Evolutionary conservation across 1,140 invertebrate species (phyloP), one percentile per base, ranked within the genome.

Genomic region (Mercenaria mercenaria): DNA sequence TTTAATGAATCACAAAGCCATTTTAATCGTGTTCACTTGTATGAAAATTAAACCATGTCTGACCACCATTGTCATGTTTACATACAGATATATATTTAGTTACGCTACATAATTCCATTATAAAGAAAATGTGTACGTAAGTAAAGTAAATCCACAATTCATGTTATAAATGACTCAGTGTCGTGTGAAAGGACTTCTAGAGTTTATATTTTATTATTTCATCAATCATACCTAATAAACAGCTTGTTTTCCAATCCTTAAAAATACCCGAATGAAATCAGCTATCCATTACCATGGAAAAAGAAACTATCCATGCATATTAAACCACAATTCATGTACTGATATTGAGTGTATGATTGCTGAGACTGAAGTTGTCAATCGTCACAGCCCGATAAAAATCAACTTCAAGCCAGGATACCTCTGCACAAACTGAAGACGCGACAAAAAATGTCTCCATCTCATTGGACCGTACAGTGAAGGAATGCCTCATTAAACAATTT

Each of bases 321-420:
- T 8, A 1, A 10, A 67, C n/a, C 61, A 32, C 37, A 18, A 23
- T 72, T 39, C 67, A 72, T 26, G 8, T 4, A 72, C 34, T 39
- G 34, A 29, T 41, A 72, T 15, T 20, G 18, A 37, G 37, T 72
- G 20, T 72, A 39, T 72, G 37, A 41, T 39, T 23, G 6, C 67
- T 8, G 34, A 72, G 67, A 72, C 1, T 72, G 67, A 39, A 39
- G 67, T 20, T 39, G 67, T 72, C 67, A 72, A 72, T 39, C 29
- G 67, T 72, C 34, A 41, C 37, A 72, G 23, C 39, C 67, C 34
- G 67, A 72, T 72, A 72, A 72, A 13, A 26, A 72, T 72, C 67
- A 72, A 72, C 34, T 13, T 39, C 37, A 39, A 15, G 34, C 67
- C 37, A n/a, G n/a, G 39, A 72, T 72, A 72, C 34, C 67, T 39